These are phyloP conservation scores for Chrysodeixis includens DNA, from an alignment of 2,888 invertebrate genomes.

Conservation along the genomic window DNA sequence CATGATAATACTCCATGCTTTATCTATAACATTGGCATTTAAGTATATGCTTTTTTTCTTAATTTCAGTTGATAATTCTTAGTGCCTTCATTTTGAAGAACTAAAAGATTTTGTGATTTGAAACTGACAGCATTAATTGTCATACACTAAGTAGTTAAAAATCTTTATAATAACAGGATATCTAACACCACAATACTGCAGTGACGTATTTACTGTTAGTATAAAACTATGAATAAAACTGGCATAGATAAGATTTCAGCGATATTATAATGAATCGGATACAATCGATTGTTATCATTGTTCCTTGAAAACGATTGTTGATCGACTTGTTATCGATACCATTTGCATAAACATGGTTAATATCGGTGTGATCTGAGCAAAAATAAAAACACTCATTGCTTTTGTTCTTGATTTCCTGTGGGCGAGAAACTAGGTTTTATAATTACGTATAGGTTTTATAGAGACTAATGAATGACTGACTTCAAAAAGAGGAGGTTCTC, in stretches of 20 bases:
- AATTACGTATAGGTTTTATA: too few species aligned
- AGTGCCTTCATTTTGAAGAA: too few species aligned
- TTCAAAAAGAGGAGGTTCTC: too few species aligned
- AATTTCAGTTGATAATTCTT: too few species aligned
- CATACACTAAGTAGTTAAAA: too few species aligned
- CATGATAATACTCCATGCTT: too few species aligned
- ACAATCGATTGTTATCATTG: conserved; percentile 44
- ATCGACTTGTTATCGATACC: conserved; percentile 39
- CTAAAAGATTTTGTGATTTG: too few species aligned
- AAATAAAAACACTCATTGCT: conserved; percentile 11
- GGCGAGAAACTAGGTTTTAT: not conserved
- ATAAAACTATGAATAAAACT: conserved; percentile 28
- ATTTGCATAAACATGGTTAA: conserved; percentile 50
- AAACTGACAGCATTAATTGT: too few species aligned
- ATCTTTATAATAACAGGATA: too few species aligned
- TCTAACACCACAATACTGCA: not conserved
- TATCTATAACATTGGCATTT: too few species aligned
- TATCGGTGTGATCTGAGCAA: conserved; percentile 27
- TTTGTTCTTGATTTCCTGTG: conserved; percentile 14
- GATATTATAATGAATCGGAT: conserved; percentile 52
- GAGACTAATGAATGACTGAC: too few species aligned
- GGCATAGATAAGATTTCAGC: conserved; percentile 31
- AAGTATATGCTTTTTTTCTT: too few species aligned
- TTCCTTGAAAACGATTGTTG: conserved; percentile 49
- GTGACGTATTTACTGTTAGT: conserved; percentile 10